phyloP scores from a whole-genome alignment of 2,113 vertebrate genomes.

The Pachycephala philippinensis region DNA sequence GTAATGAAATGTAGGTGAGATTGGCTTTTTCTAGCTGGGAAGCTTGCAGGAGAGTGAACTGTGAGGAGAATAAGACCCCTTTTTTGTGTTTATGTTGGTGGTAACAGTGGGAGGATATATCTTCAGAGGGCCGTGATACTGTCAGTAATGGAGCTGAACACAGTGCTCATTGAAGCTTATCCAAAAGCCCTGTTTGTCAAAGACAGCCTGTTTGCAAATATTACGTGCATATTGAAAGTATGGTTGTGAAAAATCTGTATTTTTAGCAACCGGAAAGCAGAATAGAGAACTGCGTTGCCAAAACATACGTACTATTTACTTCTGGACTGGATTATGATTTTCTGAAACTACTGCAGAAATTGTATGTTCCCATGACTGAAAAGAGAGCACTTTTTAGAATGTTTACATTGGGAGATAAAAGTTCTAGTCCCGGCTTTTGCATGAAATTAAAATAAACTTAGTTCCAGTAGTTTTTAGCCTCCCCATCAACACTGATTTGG shows the following conservation, averaged over 20 bases:
- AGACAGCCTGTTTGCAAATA: slow-evolving; percentile 14
- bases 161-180: background rate
- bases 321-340: background rate
- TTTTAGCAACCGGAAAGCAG: slow-evolving; percentile 11
- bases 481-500: background rate
- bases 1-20: background rate
- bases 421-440: background rate
- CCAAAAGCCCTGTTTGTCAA: background rate
- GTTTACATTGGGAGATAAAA: background rate
- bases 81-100: background rate
- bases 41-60: background rate
- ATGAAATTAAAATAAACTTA: background rate
- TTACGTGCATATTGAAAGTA: background rate
- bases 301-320: background rate
- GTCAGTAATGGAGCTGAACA: background rate
- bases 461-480: background rate
- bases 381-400: background rate
- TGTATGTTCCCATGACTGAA: background rate
- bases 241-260: background rate
- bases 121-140: background rate
- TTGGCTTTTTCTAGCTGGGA: background rate
- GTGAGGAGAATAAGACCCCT: background rate
- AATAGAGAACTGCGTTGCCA: background rate
- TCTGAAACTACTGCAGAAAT: background rate
- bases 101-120: background rate